Base-by-base conservation (phyloP, 2,888 invertebrate species). In the Embidobia sp. region DNA sequence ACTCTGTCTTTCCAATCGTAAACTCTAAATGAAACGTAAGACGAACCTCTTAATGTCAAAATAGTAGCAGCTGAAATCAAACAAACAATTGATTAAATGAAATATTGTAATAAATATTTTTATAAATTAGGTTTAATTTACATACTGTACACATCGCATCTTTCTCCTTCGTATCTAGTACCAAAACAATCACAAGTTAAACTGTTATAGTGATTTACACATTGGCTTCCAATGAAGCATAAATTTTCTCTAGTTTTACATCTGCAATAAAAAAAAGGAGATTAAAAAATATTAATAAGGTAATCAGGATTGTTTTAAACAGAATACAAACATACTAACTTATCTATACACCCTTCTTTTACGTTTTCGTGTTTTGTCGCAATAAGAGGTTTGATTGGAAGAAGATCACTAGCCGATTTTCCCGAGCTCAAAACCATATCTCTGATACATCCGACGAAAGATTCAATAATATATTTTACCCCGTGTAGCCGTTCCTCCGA, bases 161-260 rank as follows among this genome's bases (percentile, higher is more conserved):
- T 94, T 83, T 96, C 95, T 80, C 97, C 98, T 90, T 98, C 97
- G 89, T 96, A 97, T 83, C 94, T 92, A 1, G 97, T 97, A 15
- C 96, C 97, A 86, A 97, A 98, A 89, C 98, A 98, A 88, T 98
- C 97, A 87, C 98, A 98, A 11, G 95, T 94, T 73, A 96, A 93
- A 67, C 94, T 94, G 83, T 96, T 95, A 89, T 97, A 98, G 86
- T 96, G 96, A 90, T 98, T 98, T 75, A 98, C 94, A 88, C 98
- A 98, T 76, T 93, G 93, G 22, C 96, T 96, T 31, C 96, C 95
- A 86, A 94, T 92, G 87, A 97, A 96, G 89, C 98, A 98, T 5
- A 96, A 92, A 90, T 97, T 96, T 83, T 95, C 94, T 81, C 93
- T 91, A 0, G 95, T 95, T 82, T 92, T 92, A 86, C 96, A 96